Conservation (phyloP, 1,140 invertebrate genomes). For the Drosophila repleta region DNA sequence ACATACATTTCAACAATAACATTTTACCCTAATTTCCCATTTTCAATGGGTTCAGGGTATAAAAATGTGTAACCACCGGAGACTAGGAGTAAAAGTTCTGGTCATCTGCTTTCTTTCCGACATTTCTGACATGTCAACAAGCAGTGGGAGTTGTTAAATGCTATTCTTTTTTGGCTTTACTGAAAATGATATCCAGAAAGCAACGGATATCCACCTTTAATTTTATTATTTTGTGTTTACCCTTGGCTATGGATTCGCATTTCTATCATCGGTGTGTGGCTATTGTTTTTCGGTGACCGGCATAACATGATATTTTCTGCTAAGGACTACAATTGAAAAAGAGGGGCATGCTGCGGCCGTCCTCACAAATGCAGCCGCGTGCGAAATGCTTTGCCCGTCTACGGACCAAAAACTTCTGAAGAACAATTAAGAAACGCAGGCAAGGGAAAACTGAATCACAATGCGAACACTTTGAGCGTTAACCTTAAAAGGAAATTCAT, state of each 20-base stretch:
- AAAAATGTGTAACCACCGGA: too few species aligned
- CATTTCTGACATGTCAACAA: constrained; percentile 65
- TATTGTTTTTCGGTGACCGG: constrained; percentile 28
- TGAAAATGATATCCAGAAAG: constrained; percentile 26
- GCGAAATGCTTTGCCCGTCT: constrained; percentile 9
- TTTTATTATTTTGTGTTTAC: constrained; percentile 12
- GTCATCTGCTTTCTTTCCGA: constrained; percentile 46
- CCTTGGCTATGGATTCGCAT: constrained; percentile 16
- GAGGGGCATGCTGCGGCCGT: constrained; percentile 2
- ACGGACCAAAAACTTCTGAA: constrained; percentile 24
- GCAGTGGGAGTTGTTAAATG: constrained; percentile 21
- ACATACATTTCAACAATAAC: too few species aligned
- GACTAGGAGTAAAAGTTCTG: constrained; percentile 6
- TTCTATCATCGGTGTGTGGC: constrained; percentile 20
- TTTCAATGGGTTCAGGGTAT: too few species aligned
- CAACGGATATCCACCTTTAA: too few species aligned
- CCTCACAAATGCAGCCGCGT: background rate
- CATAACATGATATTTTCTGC: constrained; percentile 28
- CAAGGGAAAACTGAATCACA: constrained; percentile 14
- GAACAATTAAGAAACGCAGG: constrained; percentile 47
- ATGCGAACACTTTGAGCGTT: background rate
- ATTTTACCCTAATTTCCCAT: too few species aligned
- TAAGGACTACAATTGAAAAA: constrained; percentile 5
- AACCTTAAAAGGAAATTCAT: background rate
- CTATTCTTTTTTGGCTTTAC: constrained; percentile 33